A percentile compares a stretch with the other conserved stretches of the same genome.
Conservation (phyloP, 2,797 vertebrate species). For the Tragopan temminckii region DNA sequence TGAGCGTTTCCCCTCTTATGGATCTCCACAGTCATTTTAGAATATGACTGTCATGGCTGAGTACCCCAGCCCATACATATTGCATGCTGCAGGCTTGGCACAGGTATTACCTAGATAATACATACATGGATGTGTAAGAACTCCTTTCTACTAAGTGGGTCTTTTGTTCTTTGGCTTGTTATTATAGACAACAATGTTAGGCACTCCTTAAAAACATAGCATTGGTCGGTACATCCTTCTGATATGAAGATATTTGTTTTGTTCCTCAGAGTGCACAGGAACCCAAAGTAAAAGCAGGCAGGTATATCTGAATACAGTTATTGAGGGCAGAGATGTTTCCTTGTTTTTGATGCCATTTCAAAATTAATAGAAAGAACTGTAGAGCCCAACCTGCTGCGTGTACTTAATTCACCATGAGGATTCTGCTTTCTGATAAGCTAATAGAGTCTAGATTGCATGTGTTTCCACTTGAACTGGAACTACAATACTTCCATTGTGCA, state of each 20-base stretch:
- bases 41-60: not conserved
- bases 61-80: not conserved
- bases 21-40: not conserved
- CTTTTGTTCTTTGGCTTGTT: not conserved
- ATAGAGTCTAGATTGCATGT: not conserved
- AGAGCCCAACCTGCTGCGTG: not conserved
- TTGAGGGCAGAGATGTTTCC: not conserved
- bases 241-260: not conserved
- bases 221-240: not conserved
- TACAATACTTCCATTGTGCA: slow-evolving; percentile 4
- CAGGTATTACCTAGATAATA: not conserved
- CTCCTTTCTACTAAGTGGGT: not conserved
- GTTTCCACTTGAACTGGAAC: slow-evolving; percentile 11
- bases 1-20: not conserved
- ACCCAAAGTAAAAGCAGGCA: not conserved
- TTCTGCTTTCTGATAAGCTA: not conserved
- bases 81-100: not conserved
- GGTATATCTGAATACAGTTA: not conserved
- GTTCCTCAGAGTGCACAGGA: not conserved
- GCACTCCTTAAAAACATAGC: not conserved
- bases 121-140: not conserved
- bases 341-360: not conserved
- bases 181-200: not conserved
- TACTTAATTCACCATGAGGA: not conserved
- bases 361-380: not conserved